Percentiles rank a stretch among this genome's conserved stretches.
phyloP scores from a whole-genome alignment of 1,140 invertebrate species.

The Aphidius ervi region DNA sequence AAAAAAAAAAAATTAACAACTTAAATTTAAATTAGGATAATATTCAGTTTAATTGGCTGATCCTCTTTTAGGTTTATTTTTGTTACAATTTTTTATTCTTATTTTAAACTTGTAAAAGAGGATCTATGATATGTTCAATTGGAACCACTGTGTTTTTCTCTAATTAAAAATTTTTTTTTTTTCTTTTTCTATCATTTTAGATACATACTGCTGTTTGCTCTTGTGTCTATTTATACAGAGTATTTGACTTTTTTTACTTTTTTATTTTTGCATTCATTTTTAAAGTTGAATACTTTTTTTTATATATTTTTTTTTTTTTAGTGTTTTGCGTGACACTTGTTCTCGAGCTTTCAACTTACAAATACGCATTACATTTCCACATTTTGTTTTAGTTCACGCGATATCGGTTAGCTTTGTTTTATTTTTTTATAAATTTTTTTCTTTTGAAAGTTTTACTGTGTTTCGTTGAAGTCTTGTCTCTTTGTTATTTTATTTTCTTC shows the following conservation, averaged over 20 bases:
- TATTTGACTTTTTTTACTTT: too few species aligned
- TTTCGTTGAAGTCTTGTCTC: neutral
- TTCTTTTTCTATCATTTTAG: conserved; percentile 10
- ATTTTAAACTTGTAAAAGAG: conserved; percentile 7
- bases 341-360: conserved; percentile 2
- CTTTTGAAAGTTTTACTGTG: neutral
- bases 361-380: too few species aligned
- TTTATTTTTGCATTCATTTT: too few species aligned
- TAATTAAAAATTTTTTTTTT: conserved; percentile 20
- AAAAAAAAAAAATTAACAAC: conserved; percentile 31
- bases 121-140: conserved; percentile 45
- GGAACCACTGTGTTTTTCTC: conserved; percentile 32
- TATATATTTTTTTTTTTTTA: conserved; percentile 19
- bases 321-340: neutral
- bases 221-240: too few species aligned
- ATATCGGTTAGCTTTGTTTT: conserved; percentile 1
- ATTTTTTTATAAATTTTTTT: conserved; percentile 9
- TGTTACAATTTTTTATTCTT: neutral
- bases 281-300: neutral
- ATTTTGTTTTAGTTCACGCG: neutral
- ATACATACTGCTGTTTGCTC: too few species aligned
- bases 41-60: conserved; percentile 35
- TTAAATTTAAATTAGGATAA: conserved; percentile 30
- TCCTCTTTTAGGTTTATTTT: conserved; percentile 18
- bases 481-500: too few species aligned